Evolutionary conservation across 2,888 invertebrate species (phyloP), one percentile per base, ranked within the genome.

Genomic region (Nebria brevicollis): DNA sequence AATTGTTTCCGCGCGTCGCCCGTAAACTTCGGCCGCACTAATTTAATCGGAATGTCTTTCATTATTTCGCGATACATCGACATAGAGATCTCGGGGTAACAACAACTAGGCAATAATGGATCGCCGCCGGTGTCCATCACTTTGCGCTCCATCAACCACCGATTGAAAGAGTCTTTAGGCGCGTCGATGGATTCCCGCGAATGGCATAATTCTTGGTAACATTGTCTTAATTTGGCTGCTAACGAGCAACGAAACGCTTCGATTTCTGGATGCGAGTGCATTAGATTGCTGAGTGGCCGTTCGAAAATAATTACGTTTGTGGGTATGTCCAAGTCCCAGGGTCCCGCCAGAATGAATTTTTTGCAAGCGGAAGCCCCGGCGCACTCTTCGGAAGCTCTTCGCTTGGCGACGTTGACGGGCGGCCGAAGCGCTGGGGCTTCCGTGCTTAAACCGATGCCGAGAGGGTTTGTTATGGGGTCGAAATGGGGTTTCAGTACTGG

Each of bases 1-100:
- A 98, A 90, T 87, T 98, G 98, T 88, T 98, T 98, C 54, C 98
- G 92, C 0, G 98, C 98, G 90, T 98, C 98, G 0, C 96, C 97
- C 2, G 97, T 96, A 87, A 96, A 98, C 89, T 98, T 97, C 8
- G 98, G 98, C 88, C 97, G 94, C n/a, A 96, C 94, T 82, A 98
- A 92, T 89, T 97, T 98, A 82, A 98, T 96, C 10, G 98, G 98
- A 87, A 99, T 97, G 90, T 98, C 98, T 89, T 97, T 96, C 97
- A 98, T 98, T 77, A 98, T 97, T 90, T 98, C 98, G 84, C 97
- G 94, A 90, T 97, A 97, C 98, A 98, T 97, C 1, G 96, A 95
- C 87, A 94, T 93, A 5, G 98, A 98, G 85, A 98, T 95, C 90
- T 98, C 98, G 1, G 96, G 95, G 85, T 94, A 93, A 89, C 98